A percentile compares a stretch with the other conserved stretches of the same genome.
Conservation (phyloP, 2,113 vertebrate genomes). For the Hippocampus mohnikei region DNA sequence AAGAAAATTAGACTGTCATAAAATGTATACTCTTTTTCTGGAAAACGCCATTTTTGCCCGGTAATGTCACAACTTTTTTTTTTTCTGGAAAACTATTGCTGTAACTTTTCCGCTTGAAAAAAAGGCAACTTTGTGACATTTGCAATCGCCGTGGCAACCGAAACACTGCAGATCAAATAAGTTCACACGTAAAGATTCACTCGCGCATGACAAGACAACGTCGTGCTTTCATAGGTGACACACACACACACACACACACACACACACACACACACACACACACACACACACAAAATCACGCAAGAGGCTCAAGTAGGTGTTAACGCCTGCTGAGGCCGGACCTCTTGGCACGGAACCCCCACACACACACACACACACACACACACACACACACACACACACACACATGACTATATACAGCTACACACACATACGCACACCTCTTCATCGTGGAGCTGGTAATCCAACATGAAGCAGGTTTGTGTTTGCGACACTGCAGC, state of each 20-base stretch:
- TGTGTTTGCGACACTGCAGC: conserved; percentile 29
- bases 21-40: too few relatives aligned
- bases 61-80: too few relatives aligned
- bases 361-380: conserved; percentile 16
- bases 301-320: conserved; percentile 21
- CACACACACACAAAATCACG: not conserved
- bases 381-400: not conserved
- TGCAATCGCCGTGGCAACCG: not conserved
- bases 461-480: conserved; percentile 62
- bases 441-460: conserved; percentile 32
- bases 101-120: too few relatives aligned
- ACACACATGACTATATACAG: too few relatives aligned
- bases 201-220: not conserved
- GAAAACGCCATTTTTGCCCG: too few relatives aligned
- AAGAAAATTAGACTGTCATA: too few relatives aligned
- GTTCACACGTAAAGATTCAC: not conserved
- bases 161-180: not conserved
- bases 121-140: too few relatives aligned
- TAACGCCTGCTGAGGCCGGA: conserved; percentile 11
- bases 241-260: not conserved
- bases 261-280: not conserved
- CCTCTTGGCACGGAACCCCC: conserved; percentile 23
- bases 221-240: conserved; percentile 5
- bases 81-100: too few relatives aligned
- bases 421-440: not conserved